phyloP scores from a whole-genome alignment of 2,888 invertebrate genomes.

The Notodonta ziczac region DNA sequence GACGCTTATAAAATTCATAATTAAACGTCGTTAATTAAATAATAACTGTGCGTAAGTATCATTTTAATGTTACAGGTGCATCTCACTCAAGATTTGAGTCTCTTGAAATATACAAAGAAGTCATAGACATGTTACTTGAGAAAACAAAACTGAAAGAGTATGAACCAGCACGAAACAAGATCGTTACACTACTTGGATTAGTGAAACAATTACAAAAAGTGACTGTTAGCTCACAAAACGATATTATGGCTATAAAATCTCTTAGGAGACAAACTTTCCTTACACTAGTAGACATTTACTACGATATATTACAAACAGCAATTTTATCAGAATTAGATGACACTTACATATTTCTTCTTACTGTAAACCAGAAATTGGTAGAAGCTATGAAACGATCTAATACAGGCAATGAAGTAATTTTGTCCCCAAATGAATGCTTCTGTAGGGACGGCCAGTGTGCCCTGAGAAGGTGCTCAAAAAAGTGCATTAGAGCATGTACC shows the following conservation, averaged over 20 bases:
- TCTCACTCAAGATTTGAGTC: conserved; percentile 55
- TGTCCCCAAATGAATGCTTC: conserved; percentile 51
- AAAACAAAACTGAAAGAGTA: conserved; percentile 48
- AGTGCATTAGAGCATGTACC: conserved; percentile 57
- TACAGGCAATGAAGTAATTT: conserved; percentile 59
- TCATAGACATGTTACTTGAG: conserved; percentile 45
- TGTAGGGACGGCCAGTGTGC: conserved; percentile 57
- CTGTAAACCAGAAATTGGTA: conserved; percentile 56
- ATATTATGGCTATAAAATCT: conserved; percentile 38
- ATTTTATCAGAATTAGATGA: conserved; percentile 43
- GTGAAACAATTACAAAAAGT: conserved; percentile 49
- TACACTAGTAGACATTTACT: conserved; percentile 50
- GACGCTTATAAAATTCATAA: too few relatives aligned
- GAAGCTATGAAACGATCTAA: conserved; percentile 60
- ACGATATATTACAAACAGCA: conserved; percentile 36
- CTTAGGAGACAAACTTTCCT: conserved; percentile 54
- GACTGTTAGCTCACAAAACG: conserved; percentile 35
- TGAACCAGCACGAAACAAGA: conserved; percentile 33
- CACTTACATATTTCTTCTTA: conserved; percentile 48
- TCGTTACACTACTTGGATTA: conserved; percentile 41
- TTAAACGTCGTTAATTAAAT: background rate
- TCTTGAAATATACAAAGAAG: conserved; percentile 44
- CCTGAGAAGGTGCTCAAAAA: conserved; percentile 49
- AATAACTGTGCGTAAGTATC: conserved; percentile 2
- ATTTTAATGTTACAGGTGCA: conserved; percentile 33